Evolutionary conservation across 2,797 vertebrate genomes (phyloP).

Genomic region (Meriones psammophilus): DNA sequence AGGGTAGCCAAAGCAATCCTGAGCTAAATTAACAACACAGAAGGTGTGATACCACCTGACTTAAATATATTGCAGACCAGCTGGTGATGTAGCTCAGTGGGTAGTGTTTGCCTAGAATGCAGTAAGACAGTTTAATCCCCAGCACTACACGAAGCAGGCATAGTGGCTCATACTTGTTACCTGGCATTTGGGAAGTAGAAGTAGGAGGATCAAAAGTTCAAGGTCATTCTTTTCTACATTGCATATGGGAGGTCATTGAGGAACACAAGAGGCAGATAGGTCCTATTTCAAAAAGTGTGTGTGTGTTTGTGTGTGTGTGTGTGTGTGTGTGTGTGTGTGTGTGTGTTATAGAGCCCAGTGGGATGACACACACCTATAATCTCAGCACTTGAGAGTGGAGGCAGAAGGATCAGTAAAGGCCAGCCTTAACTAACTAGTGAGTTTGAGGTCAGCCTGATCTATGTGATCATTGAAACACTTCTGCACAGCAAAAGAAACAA

Average conservation of each 20-base stretch:
- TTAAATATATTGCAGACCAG: neutral
- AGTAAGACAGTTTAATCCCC: too few species aligned
- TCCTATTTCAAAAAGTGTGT: neutral
- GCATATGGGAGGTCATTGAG: too few species aligned
- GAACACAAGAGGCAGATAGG: too few species aligned
- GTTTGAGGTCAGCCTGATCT: neutral
- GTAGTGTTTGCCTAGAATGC: too few species aligned
- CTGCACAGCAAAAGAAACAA: neutral
- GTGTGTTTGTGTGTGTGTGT: neutral
- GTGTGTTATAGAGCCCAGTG: too few species aligned
- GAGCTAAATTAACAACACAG: neutral
- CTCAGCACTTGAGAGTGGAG: neutral
- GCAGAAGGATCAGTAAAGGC: neutral
- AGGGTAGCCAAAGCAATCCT: constrained; percentile 7
- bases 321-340: neutral
- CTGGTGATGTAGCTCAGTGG: neutral
- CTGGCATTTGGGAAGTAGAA: too few species aligned
- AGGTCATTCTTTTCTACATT: too few species aligned
- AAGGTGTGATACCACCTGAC: neutral
- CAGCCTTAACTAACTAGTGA: neutral
- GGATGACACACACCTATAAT: neutral
- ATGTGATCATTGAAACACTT: neutral
- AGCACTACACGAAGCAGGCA: too few species aligned
- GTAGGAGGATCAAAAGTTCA: too few species aligned
- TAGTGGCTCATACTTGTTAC: too few species aligned